These are phyloP conservation scores for Gallinago paraguaiae DNA, from an alignment of 2,113 vertebrate genomes.

Conservation along the genomic window DNA sequence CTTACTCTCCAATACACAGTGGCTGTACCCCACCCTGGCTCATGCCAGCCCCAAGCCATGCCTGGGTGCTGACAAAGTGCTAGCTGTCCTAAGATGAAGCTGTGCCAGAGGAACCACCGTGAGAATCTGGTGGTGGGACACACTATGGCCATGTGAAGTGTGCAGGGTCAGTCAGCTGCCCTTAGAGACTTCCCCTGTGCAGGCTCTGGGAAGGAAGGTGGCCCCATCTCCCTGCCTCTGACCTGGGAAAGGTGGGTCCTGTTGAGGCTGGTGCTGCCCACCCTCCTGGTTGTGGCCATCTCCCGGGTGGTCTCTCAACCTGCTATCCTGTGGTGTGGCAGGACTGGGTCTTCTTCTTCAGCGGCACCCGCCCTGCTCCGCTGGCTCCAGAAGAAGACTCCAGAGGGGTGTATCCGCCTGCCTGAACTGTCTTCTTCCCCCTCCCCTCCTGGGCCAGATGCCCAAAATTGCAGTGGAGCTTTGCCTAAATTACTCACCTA, in stretches of 20 bases:
- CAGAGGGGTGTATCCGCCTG: background rate
- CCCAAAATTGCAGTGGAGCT: constrained; percentile 1
- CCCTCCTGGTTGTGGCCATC: background rate
- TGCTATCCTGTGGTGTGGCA: background rate
- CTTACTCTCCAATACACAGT: background rate
- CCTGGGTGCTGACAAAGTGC: background rate
- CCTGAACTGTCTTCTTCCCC: background rate
- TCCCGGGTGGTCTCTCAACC: background rate
- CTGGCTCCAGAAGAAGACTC: background rate
- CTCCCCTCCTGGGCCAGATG: background rate
- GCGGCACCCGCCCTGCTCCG: background rate
- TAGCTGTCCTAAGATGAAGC: background rate
- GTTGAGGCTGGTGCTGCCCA: background rate
- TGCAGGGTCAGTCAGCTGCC: background rate
- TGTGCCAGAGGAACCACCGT: background rate
- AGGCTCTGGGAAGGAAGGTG: background rate
- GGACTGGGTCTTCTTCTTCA: fast-evolving
- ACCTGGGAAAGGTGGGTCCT: background rate
- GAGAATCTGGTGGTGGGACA: background rate
- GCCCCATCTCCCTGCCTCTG: background rate
- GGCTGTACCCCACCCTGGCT: background rate
- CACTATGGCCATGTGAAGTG: fast-evolving
- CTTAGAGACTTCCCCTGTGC: background rate
- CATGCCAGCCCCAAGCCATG: too few species aligned
- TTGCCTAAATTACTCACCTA: constrained; percentile 41